Percentiles rank a stretch among this genome's conserved stretches.
These are phyloP conservation scores for Perognathus longimembris DNA, from an alignment of 2,113 vertebrate species.

Conservation along the genomic window DNA sequence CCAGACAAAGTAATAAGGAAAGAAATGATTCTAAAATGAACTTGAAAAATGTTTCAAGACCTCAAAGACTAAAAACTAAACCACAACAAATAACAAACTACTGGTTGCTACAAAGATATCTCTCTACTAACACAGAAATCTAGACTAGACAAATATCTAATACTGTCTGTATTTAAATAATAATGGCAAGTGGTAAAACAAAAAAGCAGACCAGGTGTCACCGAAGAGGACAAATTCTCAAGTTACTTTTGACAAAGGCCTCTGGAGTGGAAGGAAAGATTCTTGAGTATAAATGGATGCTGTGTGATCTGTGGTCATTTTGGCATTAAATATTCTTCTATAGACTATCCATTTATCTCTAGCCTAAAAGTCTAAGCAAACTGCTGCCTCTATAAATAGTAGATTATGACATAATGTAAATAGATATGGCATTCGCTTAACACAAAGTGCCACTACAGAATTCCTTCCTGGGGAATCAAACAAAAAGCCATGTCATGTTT, in stretches of 20 bases:
- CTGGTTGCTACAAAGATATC: background rate
- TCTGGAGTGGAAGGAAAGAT: background rate
- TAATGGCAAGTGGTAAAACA: conserved; percentile 25
- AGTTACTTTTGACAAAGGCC: background rate
- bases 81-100: background rate
- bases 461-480: conserved; percentile 42
- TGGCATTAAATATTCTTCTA: conserved; percentile 18
- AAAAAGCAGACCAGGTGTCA: background rate
- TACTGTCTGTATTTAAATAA: conserved; percentile 20
- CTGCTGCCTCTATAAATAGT: conserved; percentile 6
- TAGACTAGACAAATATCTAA: background rate
- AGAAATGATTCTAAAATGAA: background rate
- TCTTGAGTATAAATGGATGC: background rate
- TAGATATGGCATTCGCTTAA: conserved; percentile 19
- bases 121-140: conserved; percentile 1
- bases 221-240: background rate
- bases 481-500: conserved; percentile 7
- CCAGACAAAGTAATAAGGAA: background rate
- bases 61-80: background rate
- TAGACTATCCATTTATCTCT: background rate
- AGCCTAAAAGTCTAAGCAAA: background rate
- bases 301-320: conserved; percentile 3
- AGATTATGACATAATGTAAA: conserved; percentile 43
- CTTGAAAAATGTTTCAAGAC: conserved; percentile 16
- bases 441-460: background rate